Base-by-base conservation (phyloP, 1,140 invertebrate genomes). In the Archivesica marissinica region DNA sequence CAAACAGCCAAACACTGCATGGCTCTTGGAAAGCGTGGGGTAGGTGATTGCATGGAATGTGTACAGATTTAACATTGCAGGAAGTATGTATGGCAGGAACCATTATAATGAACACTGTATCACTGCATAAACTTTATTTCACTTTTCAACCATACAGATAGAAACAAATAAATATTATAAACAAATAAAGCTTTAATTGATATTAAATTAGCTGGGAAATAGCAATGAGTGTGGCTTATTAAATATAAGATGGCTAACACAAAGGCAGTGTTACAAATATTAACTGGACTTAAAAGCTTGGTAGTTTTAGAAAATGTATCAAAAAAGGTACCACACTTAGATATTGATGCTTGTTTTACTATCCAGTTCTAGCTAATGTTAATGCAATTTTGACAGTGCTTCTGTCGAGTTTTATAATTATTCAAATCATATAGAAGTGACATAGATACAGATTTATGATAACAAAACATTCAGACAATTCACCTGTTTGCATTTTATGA, bases 81-180 rank as follows among this genome's bases (percentile, higher is more conserved):
- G n/a, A n/a, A n/a, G n/a, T n/a, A n/a, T n/a, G n/a, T n/a, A n/a
- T n/a, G n/a, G n/a, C n/a, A n/a, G n/a, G n/a, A 47, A 47, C 9
- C 9, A 9, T 47, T 47, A 47, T 47, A 47, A 47, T 20, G 20
- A 47, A 47, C 44, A 47, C 9, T 47, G 44, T 11, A 25, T 68
- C 80, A 83, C 80, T 83, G 80, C 80, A 83, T 83, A 52, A 83
- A 83, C 80, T 83, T 83, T 83, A 83, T 83, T 83, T 81, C 80
- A 83, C 68, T 33, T 83, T 44, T 83, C 80, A 83, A 83, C 68
- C 80, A 56, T 83, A 83, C 80, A 83, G 28, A 56, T 74, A 83
- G 30, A 83, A 75, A 72, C 54, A 44, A 41, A 44, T 78, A 56
- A 78, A 56, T 28, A 28, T 28, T n/a, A n/a, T n/a, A n/a, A n/a